phyloP scores from a whole-genome alignment of 2,113 vertebrate species.

The Megaceryle maxima region DNA sequence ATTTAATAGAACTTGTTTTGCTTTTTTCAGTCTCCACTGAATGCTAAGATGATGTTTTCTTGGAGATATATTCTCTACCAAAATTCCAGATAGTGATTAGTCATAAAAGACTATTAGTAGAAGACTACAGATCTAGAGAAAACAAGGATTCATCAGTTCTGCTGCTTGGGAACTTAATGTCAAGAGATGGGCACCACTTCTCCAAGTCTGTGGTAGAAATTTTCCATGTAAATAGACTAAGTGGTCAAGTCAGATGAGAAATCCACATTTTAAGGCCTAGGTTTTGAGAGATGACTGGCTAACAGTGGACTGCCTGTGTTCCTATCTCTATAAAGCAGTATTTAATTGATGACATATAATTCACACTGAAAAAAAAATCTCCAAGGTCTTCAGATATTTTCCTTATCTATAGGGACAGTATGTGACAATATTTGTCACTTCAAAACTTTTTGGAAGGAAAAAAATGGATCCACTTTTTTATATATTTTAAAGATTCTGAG shows the following conservation, averaged over 20 bases:
- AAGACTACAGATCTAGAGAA: background rate
- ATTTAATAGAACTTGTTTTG: background rate
- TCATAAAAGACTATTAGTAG: background rate
- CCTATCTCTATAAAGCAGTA: background rate
- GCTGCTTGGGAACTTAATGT: background rate
- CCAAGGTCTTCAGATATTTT: background rate
- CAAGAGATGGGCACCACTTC: background rate
- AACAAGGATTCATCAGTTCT: background rate
- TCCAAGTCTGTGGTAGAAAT: background rate
- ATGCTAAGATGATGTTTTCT: background rate
- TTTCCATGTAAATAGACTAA: background rate
- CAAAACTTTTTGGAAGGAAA: background rate
- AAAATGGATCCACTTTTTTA: background rate
- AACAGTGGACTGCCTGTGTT: background rate
- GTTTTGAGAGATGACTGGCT: background rate
- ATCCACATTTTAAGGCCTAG: background rate
- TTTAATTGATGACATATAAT: background rate
- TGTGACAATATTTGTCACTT: background rate
- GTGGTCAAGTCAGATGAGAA: background rate
- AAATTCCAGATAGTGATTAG: background rate
- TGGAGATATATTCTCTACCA: background rate
- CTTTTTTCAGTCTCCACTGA: background rate
- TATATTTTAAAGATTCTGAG: background rate
- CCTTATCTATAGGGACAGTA: background rate
- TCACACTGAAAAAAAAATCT: background rate